Evolutionary conservation across 2,888 invertebrate species (phyloP), one percentile per base, ranked within the genome.

Genomic region (Dicyrtoma fusca): DNA sequence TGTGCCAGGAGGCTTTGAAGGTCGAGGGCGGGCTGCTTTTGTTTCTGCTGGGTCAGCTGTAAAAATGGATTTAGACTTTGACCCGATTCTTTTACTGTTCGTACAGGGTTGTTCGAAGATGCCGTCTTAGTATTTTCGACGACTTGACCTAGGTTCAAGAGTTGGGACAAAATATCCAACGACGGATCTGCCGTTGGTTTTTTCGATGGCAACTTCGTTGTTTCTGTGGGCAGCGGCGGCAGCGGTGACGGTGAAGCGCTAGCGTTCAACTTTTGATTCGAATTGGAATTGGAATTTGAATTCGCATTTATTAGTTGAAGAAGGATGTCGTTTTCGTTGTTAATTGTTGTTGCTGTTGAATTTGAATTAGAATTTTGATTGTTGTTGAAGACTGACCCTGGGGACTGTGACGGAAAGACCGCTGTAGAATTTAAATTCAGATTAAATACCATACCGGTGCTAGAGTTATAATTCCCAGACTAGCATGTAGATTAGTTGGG

Each of bases 41-140:
- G 53, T 14, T 26, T 17, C 11, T 51, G 66, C n/a, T 53, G 66
- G 21, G 21, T 23, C 2, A n/a, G 13, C 23, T 25, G 47, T 17
- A 55, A 19, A 21, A 44, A 44, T 55, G 21, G 55, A 4, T 11
- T 11, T 55, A 21, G 21, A 4, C 17, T 11, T 55, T 55, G 21
- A 55, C 8, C 21, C 23, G 26, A 8, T 49, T 64, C 62, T 19
- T 62, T 47, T 6, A 14, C 26, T 26, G 26, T 26, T 23, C 53
- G 17, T 2, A 44, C 8, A 74, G 64, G 34, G n/a, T n/a, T 84
- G 53, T 53, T 53, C 89, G 0, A 90, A 90, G 77, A 91, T 88
- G 13, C 89, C 87, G 42, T 84, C 84, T 17, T 80, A 17, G 66
- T 62, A 34, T 66, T 66, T 34, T 68, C 57, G 1, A 68, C 66